A percentile compares a stretch with the other conserved stretches of the same genome.
These are phyloP conservation scores for Pelecanoides urinatrix DNA, from an alignment of 2,113 vertebrate genomes.

Conservation along the genomic window DNA sequence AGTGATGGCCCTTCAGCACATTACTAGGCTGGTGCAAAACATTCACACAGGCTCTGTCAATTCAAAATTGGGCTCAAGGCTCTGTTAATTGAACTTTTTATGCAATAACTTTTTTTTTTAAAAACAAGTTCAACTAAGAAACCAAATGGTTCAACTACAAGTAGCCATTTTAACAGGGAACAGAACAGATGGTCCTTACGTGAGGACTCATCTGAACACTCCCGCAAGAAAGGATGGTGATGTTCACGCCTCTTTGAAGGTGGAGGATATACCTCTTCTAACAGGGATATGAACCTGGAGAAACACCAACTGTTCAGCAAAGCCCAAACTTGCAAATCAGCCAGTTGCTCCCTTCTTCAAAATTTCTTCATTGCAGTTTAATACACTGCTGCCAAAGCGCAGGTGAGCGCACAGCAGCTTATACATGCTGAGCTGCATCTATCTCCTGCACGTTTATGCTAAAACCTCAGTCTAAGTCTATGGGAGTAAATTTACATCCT, in stretches of 20 bases:
- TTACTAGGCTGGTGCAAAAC: neutral
- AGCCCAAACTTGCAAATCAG: neutral
- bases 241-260: neutral
- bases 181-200: neutral
- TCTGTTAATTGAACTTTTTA: neutral
- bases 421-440: neutral
- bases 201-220: neutral
- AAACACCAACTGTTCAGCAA: neutral
- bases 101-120: neutral
- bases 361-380: neutral
- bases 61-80: neutral
- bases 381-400: neutral
- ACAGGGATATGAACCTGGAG: neutral
- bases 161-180: neutral
- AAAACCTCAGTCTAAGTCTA: neutral
- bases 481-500: slow-evolving; percentile 4
- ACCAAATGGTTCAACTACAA: neutral
- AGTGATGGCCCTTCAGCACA: neutral
- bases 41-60: neutral
- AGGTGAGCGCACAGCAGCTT: rapidly evolving
- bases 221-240: neutral
- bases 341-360: neutral
- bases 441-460: neutral
- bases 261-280: neutral
- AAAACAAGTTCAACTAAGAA: neutral